phyloP scores from a whole-genome alignment of 2,797 vertebrate species.

The Tenualosa thibaudeaui region DNA sequence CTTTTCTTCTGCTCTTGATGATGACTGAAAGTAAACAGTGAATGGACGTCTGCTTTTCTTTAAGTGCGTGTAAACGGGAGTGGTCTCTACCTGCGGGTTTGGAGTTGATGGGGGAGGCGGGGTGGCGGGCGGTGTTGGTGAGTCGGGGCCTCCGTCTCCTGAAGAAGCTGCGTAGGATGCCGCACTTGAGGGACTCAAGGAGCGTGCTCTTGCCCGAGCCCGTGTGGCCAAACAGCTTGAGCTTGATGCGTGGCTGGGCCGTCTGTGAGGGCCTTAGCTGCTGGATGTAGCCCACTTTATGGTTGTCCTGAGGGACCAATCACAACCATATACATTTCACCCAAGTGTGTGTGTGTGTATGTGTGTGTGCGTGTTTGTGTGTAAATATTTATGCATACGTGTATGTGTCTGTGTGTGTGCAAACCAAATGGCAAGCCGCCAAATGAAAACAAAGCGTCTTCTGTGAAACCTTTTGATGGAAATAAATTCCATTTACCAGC shows the following conservation, averaged over 20 bases:
- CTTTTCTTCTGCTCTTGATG: background rate
- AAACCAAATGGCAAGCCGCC: background rate
- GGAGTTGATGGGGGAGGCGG: slow-evolving; percentile 86
- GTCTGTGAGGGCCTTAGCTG: slow-evolving; percentile 87
- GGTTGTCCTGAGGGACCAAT: slow-evolving; percentile 78
- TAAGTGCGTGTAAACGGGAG: background rate
- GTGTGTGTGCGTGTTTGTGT: too few species aligned
- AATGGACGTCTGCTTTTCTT: too few species aligned
- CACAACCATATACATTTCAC: background rate
- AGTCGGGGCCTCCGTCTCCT: slow-evolving; percentile 85
- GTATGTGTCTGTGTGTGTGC: too few species aligned
- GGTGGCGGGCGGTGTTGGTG: slow-evolving; percentile 82
- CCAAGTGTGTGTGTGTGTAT: background rate
- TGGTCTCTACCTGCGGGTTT: slow-evolving; percentile 82
- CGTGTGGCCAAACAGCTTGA: slow-evolving; percentile 91
- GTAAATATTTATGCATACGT: too few species aligned
- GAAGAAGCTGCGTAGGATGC: slow-evolving; percentile 94
- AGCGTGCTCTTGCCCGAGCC: slow-evolving; percentile 89
- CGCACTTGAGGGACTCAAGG: slow-evolving; percentile 93
- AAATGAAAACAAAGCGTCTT: background rate
- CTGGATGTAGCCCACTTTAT: slow-evolving; percentile 88
- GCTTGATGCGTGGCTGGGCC: slow-evolving; percentile 86
- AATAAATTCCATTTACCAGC: background rate
- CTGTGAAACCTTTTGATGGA: background rate
- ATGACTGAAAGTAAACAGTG: too few species aligned